Evolutionary conservation across 2,888 invertebrate genomes (phyloP), one percentile per base, ranked within the genome.

Genomic region (Elgonia sp.): DNA sequence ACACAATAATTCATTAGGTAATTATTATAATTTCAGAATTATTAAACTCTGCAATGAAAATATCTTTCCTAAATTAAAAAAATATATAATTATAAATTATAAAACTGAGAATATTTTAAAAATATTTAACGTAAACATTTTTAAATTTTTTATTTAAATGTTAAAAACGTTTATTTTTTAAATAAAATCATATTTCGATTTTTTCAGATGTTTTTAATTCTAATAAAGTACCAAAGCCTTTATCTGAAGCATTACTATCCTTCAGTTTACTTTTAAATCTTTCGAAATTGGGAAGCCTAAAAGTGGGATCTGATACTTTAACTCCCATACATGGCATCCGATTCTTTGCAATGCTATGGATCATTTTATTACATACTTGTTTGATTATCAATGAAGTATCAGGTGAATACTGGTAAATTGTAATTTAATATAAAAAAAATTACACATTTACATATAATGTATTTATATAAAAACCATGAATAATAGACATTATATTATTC

Each of bases 261-360:
- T 93, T 94, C 88, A 93, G 93, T 63, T 82, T 93, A n/a, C 84
- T 93, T 37, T 65, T 93, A 8, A 94, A 93, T 86, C 18, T 93
- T 9, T 92, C 92, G 6, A 94, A 93, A 89, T 63, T 94, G 10
- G 89, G 79, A n/a, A 92, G 93, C 62, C 86, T 92, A 50, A 91
- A 91, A 21, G 92, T 92, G 0, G 95, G 96, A 10, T 95, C 95
- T 80, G 95, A 95, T 86, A 95, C 96, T 69, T 90, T 96, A 79
- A 94, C 95, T 3, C 93, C 95, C 12, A 95, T 97, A 63, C 97
- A 97, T 90, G 96, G 96, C 0, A 92, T 97, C 87, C 96, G 96
- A 92, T 95, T 97, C 18, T 92, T 96, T 5, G 96, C 96, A 63
- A 96, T 97, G 87, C 94, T 96, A 65, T 96, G 97, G 96, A 95